A percentile compares a stretch with the other conserved stretches of the same genome.
These are phyloP conservation scores for Uria aalge DNA, from an alignment of 2,113 vertebrate genomes.

Conservation along the genomic window DNA sequence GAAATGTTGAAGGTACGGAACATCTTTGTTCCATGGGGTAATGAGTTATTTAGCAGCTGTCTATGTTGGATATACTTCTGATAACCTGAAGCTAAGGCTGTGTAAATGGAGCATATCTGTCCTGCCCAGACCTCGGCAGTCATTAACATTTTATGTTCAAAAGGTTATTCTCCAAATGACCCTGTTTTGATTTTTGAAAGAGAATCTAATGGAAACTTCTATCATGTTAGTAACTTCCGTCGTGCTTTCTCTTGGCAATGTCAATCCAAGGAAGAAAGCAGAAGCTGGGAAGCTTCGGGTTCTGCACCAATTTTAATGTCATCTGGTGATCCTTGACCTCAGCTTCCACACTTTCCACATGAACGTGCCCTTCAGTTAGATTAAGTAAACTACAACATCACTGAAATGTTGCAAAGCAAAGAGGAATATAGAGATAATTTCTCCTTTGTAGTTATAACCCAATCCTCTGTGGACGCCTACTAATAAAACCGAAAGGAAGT, in stretches of 20 bases:
- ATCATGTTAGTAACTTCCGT: not conserved
- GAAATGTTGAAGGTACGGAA: not conserved
- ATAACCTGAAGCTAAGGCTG: not conserved
- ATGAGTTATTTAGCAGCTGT: not conserved
- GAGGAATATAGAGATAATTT: not conserved
- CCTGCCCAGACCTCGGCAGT: not conserved
- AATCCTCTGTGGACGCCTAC: not conserved
- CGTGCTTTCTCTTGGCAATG: not conserved
- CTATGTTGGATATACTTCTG: not conserved
- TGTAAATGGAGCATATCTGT: not conserved
- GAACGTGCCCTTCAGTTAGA: not conserved
- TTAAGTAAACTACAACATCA: not conserved
- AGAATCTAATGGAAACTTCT: not conserved
- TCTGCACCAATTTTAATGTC: not conserved
- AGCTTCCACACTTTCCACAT: not conserved
- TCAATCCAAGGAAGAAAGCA: not conserved
- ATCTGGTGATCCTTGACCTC: not conserved
- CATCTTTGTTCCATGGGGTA: not conserved
- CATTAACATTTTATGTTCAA: not conserved
- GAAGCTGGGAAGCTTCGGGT: not conserved
- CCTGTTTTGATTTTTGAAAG: not conserved
- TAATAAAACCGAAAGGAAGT: not conserved
- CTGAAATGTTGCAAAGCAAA: not conserved
- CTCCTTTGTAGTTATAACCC: not conserved
- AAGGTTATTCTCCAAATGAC: conserved; percentile 1